Evolutionary conservation across 1,140 invertebrate genomes (phyloP), one percentile per base, ranked within the genome.

Genomic region (Atta texana): DNA sequence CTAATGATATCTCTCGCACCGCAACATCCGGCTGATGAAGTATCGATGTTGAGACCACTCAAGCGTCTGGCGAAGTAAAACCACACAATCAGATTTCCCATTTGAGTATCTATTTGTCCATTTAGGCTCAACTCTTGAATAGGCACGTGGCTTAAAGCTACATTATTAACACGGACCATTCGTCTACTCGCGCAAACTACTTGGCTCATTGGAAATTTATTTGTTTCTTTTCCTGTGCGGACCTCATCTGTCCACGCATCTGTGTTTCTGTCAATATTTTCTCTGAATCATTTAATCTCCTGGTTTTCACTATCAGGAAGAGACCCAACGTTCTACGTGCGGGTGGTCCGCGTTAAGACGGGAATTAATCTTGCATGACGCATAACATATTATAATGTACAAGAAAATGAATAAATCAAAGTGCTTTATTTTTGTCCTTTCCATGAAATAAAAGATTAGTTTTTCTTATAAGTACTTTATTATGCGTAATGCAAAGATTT

Each of bases 131-230:
- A 75, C 5, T 57, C 6, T 76, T 4, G 14, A 76, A 39, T n/a
- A 18, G 1, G 31, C 39, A 75, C n/a, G 51, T 34, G 71, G 57
- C 31, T 14, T 18, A 34, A 39, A 76, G 16, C 28, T 64, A 49
- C 28, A 55, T 2, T 14, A 55, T 2, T 14, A 8, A 28, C 7
- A 3, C 16, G 21, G 28, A 5, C 18, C 71, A 55, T 74, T 6
- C 71, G 44, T 71, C 53, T 72, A 34, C 72, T n/a, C 10, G 39
- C 18, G n/a, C n/a, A 12, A 21, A 39, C 14, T 18, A 59, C 14
- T 24, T 14, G 53, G 39, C 5, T 77, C 39, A 44, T 24, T n/a
- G n/a, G 16, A 44, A 76, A 77, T 63, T 77, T 63, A 63, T 77
- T 31, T 49, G 28, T 14, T 44, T 8, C 21, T 34, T 34, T 21